Evolutionary conservation across 1,140 invertebrate genomes (phyloP).

Genomic region (Aphis gossypii): DNA sequence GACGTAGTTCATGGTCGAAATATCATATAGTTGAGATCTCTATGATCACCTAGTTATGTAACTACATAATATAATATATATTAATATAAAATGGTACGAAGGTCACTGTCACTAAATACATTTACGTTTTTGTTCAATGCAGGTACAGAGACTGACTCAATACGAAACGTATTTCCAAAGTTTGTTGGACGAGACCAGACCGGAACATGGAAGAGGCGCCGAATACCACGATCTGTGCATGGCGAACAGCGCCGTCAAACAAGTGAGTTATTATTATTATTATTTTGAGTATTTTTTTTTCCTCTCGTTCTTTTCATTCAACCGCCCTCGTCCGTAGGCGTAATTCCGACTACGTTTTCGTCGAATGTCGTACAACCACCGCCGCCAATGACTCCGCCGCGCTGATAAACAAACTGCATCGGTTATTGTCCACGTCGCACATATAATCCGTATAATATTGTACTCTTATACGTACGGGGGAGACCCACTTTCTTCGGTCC

Average conservation of each 20-base stretch:
- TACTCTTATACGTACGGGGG: not conserved
- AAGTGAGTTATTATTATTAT: constrained; percentile 27
- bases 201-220: constrained; percentile 59
- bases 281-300: constrained; percentile 14
- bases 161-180: constrained; percentile 64
- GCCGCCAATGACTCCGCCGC: not conserved
- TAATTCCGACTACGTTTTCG: not conserved
- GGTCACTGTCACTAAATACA: not conserved
- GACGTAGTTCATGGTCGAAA: constrained; percentile 1
- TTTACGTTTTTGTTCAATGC: constrained; percentile 57
- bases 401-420: constrained; percentile 17
- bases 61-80: too few relatives aligned
- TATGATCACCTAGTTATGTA: not conserved
- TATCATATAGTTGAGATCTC: not conserved
- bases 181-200: constrained; percentile 61
- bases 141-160: constrained; percentile 63
- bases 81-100: not conserved
- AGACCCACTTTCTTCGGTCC: constrained; percentile 51
- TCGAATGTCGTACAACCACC: not conserved
- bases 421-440: constrained; percentile 7
- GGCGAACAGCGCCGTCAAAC: constrained; percentile 47
- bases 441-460: not conserved
- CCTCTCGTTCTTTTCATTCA: not conserved
- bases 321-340: not conserved
- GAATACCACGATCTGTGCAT: constrained; percentile 53